Percentiles rank a stretch among this genome's conserved stretches.
Conservation (phyloP, 2,113 vertebrate species). For the Phainopepla nitens region DNA sequence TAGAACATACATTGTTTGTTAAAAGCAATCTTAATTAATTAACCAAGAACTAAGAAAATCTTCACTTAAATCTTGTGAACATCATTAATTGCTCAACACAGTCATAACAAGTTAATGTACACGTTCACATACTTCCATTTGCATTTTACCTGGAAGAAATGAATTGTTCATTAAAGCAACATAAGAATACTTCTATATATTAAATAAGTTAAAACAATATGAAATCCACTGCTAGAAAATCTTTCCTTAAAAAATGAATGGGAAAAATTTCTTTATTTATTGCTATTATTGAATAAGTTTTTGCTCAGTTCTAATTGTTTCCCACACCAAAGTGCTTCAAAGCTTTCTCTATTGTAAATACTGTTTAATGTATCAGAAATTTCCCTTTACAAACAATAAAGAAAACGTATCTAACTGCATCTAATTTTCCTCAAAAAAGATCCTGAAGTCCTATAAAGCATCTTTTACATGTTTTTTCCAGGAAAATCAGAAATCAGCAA, state of each 20-base stretch:
- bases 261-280: neutral
- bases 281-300: neutral
- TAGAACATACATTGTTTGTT: neutral
- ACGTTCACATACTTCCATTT: neutral
- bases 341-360: neutral
- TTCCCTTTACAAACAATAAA: neutral
- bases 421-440: neutral
- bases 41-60: neutral
- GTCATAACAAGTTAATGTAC: neutral
- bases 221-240: neutral
- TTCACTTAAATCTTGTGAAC: neutral
- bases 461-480: neutral
- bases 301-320: neutral
- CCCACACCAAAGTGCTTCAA: neutral
- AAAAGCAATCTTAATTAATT: neutral
- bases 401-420: neutral
- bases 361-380: neutral
- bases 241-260: neutral
- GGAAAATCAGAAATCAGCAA: neutral
- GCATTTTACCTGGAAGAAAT: neutral
- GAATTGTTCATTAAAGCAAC: neutral
- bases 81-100: neutral
- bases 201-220: neutral
- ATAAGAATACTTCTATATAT: neutral
- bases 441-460: neutral